Percentiles rank a stretch among this genome's conserved stretches.
These are phyloP conservation scores for Netelia melanura DNA, from an alignment of 2,888 invertebrate species.

Conservation along the genomic window DNA sequence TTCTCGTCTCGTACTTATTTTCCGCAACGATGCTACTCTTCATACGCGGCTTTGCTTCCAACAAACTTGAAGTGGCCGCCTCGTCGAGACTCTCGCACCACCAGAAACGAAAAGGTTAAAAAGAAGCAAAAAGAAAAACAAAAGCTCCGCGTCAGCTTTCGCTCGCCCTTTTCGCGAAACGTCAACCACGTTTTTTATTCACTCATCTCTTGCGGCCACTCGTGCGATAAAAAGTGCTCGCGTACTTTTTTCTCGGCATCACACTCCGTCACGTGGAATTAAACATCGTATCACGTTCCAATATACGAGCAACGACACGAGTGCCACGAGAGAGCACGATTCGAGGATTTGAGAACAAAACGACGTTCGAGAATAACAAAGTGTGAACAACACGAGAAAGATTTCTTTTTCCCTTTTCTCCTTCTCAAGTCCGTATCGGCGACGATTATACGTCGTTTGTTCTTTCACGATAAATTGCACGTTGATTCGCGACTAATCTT, in stretches of 20 bases:
- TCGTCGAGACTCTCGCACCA: not conserved
- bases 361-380: not conserved
- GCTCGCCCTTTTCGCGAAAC: not conserved
- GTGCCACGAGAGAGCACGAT: not conserved
- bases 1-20: not conserved
- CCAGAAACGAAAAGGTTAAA: conserved; percentile 24
- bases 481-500: conserved; percentile 1
- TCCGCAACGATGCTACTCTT: not conserved
- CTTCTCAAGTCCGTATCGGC: not conserved
- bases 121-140: not conserved
- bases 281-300: not conserved
- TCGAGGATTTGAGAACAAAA: not conserved
- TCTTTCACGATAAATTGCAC: conserved; percentile 23
- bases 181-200: conserved; percentile 34
- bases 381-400: not conserved
- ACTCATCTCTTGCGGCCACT: conserved; percentile 26
- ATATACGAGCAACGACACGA: not conserved
- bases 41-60: not conserved
- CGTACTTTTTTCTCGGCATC: not conserved
- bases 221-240: not conserved
- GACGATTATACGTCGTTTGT: conserved; percentile 27
- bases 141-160: not conserved
- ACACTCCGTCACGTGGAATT: conserved; percentile 36
- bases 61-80: not conserved
- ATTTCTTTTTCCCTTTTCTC: not conserved